Conservation (phyloP, 2,797 vertebrate species). For the Botia almorhae region DNA sequence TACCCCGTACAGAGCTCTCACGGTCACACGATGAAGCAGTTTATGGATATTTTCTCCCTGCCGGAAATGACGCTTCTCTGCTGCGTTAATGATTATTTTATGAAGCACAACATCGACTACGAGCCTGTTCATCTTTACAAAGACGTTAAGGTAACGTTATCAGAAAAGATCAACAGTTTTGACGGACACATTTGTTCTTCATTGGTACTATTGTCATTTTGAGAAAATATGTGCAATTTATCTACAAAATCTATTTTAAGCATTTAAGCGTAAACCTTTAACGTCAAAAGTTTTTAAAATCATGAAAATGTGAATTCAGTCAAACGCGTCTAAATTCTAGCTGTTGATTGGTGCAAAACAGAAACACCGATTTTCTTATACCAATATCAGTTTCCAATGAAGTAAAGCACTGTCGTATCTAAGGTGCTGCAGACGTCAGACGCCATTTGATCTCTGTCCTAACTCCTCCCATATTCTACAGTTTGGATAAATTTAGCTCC, state of each 20-base stretch:
- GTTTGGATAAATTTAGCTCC: slow-evolving; percentile 39
- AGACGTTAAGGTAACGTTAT: slow-evolving; percentile 89
- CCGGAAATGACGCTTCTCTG: slow-evolving; percentile 96
- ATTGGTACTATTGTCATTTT: too few relatives aligned
- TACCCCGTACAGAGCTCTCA: slow-evolving; percentile 86
- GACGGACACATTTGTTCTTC: too few relatives aligned
- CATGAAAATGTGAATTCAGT: too few relatives aligned
- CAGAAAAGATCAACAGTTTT: background rate
- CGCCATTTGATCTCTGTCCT: background rate
- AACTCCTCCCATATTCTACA: background rate
- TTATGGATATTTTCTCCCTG: slow-evolving; percentile 99
- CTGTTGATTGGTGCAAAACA: too few relatives aligned
- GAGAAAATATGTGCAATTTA: too few relatives aligned
- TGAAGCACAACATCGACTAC: slow-evolving; percentile 97
- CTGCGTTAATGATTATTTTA: slow-evolving; percentile 97
- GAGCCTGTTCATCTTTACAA: slow-evolving; percentile 98
- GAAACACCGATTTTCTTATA: too few relatives aligned
- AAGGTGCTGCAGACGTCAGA: background rate
- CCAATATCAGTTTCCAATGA: background rate
- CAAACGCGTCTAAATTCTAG: too few relatives aligned
- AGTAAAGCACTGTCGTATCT: background rate
- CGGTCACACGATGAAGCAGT: slow-evolving; percentile 96
- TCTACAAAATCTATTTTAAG: too few relatives aligned
- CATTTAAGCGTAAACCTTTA: too few relatives aligned
- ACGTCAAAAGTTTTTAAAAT: too few relatives aligned